Percentiles rank a stretch among this genome's conserved stretches.
Evolutionary conservation across 2,888 invertebrate species (phyloP).

Genomic region (Exephanes ischioxanthus): DNA sequence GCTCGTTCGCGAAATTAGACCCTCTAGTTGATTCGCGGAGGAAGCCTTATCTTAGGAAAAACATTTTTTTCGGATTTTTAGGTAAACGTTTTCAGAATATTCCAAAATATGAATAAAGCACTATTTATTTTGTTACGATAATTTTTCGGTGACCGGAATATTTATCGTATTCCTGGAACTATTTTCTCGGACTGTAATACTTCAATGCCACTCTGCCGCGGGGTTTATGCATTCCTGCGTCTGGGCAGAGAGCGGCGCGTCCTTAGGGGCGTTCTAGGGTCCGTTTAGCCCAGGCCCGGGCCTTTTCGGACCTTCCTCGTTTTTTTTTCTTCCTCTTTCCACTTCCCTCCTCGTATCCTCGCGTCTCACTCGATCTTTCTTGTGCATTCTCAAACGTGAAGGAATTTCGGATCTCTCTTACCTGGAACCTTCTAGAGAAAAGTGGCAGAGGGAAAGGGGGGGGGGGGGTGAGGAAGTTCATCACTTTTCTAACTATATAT

Average conservation of each 20-base stretch:
- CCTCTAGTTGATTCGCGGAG: too few species aligned
- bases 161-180: background rate
- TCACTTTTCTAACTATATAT: conserved; percentile 44
- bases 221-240: conserved; percentile 30
- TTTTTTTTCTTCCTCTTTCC: conserved; percentile 16
- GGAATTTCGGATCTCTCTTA: conserved; percentile 56
- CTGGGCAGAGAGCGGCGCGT: conserved; percentile 29
- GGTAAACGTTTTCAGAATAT: too few species aligned
- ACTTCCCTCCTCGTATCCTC: conserved; percentile 10
- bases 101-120: too few species aligned
- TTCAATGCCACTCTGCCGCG: conserved; percentile 8
- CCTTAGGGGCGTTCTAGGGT: conserved; percentile 62
- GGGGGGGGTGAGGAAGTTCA: conserved; percentile 26
- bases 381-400: conserved; percentile 55
- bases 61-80: too few species aligned
- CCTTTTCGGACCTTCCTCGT: conserved; percentile 54
- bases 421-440: conserved; percentile 44
- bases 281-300: conserved; percentile 61
- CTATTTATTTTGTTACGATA: too few species aligned
- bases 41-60: too few species aligned
- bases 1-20: too few species aligned
- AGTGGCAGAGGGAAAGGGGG: background rate
- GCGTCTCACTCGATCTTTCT: background rate
- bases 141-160: too few species aligned
- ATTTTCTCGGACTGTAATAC: conserved; percentile 30